Conservation (phyloP, 1,140 invertebrate genomes). For the Gonioctena quinquepunctata region DNA sequence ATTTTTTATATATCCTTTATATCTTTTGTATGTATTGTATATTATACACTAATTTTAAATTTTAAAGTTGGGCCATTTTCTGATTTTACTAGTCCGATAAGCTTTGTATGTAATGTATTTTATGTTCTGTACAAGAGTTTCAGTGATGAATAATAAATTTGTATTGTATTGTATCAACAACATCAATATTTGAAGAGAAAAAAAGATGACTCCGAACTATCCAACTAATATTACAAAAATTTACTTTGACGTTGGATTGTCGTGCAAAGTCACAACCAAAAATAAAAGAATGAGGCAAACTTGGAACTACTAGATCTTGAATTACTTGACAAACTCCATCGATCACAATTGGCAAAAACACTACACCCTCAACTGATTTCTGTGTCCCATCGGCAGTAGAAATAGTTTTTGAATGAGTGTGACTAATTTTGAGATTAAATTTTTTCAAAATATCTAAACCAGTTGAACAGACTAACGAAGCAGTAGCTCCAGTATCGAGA, state of each 20-base stretch:
- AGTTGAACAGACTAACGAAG: neutral
- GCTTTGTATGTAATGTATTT: no score
- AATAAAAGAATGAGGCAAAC: neutral
- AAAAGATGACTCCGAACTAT: neutral
- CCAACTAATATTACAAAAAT: neutral
- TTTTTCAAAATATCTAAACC: slow-evolving; percentile 10
- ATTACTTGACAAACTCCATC: neutral
- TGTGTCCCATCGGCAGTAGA: neutral
- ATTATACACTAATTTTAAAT: no score
- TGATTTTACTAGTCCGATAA: no score
- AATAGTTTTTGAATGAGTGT: neutral
- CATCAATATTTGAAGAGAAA: neutral
- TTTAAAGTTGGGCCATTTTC: no score
- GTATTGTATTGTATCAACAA: neutral
- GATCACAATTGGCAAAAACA: neutral
- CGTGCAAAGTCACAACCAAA: neutral
- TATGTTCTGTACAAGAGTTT: no score
- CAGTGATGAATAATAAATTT: no score
- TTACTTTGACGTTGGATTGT: neutral
- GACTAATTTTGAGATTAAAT: neutral
- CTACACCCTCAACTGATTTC: neutral
- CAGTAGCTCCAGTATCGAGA: slow-evolving; percentile 5
- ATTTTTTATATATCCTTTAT: no score
- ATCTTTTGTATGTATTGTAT: no score
- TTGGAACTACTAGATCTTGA: neutral